Evolutionary conservation across 2,888 invertebrate species (phyloP).

Genomic region (Tolmerus cingulatus): DNA sequence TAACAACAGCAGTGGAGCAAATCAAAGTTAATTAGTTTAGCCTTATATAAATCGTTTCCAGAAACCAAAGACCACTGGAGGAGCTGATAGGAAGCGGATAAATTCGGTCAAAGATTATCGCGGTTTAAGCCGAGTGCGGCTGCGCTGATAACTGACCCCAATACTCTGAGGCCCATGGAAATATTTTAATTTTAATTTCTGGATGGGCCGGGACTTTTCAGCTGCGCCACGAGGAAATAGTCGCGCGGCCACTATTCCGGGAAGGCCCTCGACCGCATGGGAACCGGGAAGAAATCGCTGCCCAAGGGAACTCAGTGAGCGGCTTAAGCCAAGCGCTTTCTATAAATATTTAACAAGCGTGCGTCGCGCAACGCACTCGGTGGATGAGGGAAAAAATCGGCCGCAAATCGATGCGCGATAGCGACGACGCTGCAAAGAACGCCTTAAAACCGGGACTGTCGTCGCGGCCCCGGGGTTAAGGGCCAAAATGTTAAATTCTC

Average conservation of each 20-base stretch:
- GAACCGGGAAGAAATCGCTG: not conserved
- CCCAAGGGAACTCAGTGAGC: not conserved
- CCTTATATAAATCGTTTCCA: conserved; percentile 19
- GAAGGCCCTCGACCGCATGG: not conserved
- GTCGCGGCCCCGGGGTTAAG: not conserved
- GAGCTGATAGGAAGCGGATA: conserved; percentile 22
- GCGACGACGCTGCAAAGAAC: not conserved
- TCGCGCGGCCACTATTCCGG: not conserved
- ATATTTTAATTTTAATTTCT: conserved; percentile 19
- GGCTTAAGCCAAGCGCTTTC: not conserved
- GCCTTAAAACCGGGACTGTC: not conserved
- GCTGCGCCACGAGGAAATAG: not conserved
- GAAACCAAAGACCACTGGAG: not conserved
- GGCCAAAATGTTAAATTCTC: conserved; percentile 28
- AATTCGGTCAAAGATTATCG: conserved; percentile 37
- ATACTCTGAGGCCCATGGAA: not conserved
- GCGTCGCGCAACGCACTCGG: not conserved
- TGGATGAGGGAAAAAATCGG: not conserved
- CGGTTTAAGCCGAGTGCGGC: not conserved
- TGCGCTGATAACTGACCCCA: conserved; percentile 7
- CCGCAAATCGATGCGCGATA: not conserved
- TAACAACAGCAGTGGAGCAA: conserved; percentile 33
- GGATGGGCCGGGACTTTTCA: not conserved
- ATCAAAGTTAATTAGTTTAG: conserved; percentile 36
- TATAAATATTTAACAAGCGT: conserved; percentile 13